Evolutionary conservation across 2,113 vertebrate species (phyloP).

Genomic region (Ophiodon elongatus): DNA sequence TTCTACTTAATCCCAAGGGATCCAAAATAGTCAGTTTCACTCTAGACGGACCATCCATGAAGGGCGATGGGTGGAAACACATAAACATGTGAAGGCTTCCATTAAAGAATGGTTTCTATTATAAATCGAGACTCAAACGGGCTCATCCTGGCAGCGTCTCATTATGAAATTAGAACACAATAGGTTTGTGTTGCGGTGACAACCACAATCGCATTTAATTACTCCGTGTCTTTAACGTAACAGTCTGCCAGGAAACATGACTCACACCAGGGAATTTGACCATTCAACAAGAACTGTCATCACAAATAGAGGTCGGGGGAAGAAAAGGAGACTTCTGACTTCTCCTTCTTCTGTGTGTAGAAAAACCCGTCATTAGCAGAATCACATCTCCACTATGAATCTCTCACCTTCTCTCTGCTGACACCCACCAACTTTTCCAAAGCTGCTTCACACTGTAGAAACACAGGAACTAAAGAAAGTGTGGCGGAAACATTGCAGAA

Average conservation of each 20-base stretch:
- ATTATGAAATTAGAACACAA: constrained; percentile 4
- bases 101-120: constrained; percentile 12
- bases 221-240: constrained; percentile 23
- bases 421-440: constrained; percentile 36
- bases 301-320: not conserved
- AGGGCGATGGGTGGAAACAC: not conserved
- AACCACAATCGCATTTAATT: constrained; percentile 5
- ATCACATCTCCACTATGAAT: constrained; percentile 71
- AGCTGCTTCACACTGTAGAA: constrained; percentile 36
- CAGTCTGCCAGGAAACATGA: constrained; percentile 7
- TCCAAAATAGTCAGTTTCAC: not conserved
- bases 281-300: not conserved
- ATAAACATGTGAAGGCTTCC: not conserved
- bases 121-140: not conserved
- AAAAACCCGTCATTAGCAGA: not conserved
- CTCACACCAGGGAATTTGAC: not conserved
- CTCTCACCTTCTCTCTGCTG: constrained; percentile 67
- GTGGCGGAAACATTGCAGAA: constrained; percentile 31
- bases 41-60: not conserved
- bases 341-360: not conserved
- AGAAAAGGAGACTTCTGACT: not conserved
- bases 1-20: not conserved
- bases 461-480: constrained; percentile 17
- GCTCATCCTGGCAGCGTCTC: not conserved
- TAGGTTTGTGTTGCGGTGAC: constrained; percentile 8